These are phyloP conservation scores for Anguilla marmorata DNA, from an alignment of 2,797 vertebrate genomes.

Conservation along the genomic window DNA sequence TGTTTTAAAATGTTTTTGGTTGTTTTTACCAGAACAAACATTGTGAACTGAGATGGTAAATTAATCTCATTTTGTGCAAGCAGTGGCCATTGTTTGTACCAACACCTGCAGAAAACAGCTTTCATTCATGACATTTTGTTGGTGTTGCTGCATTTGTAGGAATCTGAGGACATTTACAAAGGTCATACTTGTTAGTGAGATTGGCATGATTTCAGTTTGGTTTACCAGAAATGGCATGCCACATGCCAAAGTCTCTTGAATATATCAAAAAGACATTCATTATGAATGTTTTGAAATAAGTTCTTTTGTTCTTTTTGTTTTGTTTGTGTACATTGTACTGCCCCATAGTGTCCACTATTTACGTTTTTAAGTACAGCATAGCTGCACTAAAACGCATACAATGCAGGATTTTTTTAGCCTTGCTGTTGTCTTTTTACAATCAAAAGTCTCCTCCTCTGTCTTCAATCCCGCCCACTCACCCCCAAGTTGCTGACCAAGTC, in stretches of 20 bases:
- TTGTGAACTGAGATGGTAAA: background rate
- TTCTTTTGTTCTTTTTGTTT: no score
- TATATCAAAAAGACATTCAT: background rate
- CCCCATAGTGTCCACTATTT: background rate
- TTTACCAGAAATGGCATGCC: background rate
- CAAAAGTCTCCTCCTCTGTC: no score
- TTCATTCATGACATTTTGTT: background rate
- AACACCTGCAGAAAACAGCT: background rate
- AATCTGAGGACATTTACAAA: slow-evolving; percentile 6
- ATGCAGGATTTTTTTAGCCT: no score
- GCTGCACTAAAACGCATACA: background rate
- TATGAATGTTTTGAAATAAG: background rate
- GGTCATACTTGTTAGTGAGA: background rate
- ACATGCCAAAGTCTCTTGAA: background rate
- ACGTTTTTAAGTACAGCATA: background rate
- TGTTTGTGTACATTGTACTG: background rate
- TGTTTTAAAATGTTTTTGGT: background rate
- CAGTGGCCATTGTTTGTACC: background rate
- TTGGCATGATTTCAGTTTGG: background rate
- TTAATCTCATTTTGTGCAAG: slow-evolving; percentile 7
- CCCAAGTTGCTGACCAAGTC: no score
- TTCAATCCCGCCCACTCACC: no score
- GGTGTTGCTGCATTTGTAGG: background rate
- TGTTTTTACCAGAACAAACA: background rate
- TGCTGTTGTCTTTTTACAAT: no score